Evolutionary conservation across 2,888 invertebrate genomes (phyloP), one percentile per base, ranked within the genome.

Genomic region (Spisula subtruncata): DNA sequence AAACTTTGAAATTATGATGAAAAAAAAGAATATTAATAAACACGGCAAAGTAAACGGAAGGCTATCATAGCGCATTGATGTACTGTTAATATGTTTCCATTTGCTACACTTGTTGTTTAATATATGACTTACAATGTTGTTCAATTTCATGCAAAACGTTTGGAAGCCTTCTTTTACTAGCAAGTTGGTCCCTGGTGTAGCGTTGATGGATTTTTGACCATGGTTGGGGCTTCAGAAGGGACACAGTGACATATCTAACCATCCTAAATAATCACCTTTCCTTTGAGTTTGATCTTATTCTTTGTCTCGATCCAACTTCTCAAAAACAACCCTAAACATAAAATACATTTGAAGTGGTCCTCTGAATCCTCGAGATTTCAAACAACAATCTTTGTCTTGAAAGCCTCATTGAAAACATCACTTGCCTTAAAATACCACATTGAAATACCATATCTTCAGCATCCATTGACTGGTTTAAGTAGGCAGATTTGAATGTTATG

Each of bases 121-220:
- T 46, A 85, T 85, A 56, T 75, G 51, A 81, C 60, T 79, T 87
- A n/a, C 32, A 82, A 85, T 91, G 86, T 89, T 87, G 48, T 92
- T 90, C 81, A 90, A 89, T 92, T 90, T 92, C 92, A 91, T 92
- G 90, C 90, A 83, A 86, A 88, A 83, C 90, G 84, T 90, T 93
- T 94, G 94, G 93, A 95, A 95, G 95, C 96, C 95, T 95, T 96
- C 95, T 95, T 90, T 94, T 94, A 92, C 93, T 95, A 95, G 94
- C 92, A 90, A 90, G 88, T 86, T 71, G 84, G 83, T 87, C 46
- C 83, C 71, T 35, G 88, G 90, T 86, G 60, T 81, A 89, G 88
- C 66, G 89, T 92, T 95, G 96, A 97, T 96, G 97, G 97, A 96
- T 96, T 96, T 97, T 97, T 97, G 96, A 97, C 95, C 96, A 96